Evolutionary conservation across 1,140 invertebrate species (phyloP).

Genomic region (Cyclina sinensis): DNA sequence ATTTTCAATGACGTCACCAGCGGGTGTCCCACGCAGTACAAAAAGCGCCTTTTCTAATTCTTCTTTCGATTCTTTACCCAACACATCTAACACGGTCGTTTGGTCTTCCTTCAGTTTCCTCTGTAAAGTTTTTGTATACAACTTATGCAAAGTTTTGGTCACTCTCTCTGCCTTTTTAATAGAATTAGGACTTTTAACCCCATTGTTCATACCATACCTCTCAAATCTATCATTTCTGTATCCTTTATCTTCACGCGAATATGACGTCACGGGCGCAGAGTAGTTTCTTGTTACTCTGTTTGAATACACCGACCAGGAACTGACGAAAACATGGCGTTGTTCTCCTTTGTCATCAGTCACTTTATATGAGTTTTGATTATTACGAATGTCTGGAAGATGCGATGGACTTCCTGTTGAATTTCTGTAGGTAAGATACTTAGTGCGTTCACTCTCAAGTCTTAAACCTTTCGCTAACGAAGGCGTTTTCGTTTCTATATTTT

Average conservation of each 20-base stretch:
- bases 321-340: neutral
- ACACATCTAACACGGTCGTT: constrained; percentile 39
- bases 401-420: neutral
- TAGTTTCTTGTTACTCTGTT: neutral
- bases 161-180: constrained; percentile 53
- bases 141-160: constrained; percentile 42
- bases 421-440: neutral
- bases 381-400: neutral
- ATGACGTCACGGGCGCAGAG: neutral
- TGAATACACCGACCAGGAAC: constrained; percentile 60
- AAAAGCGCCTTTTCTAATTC: constrained; percentile 57
- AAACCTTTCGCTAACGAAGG: constrained; percentile 32
- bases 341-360: neutral
- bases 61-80: constrained; percentile 47
- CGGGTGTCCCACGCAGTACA: constrained; percentile 41
- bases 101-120: constrained; percentile 31
- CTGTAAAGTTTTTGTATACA: constrained; percentile 47
- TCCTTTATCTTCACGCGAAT: neutral
- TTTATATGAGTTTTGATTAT: neutral
- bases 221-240: neutral
- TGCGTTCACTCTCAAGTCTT: constrained; percentile 25
- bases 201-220: neutral
- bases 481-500: constrained; percentile 53
- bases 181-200: neutral
- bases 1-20: constrained; percentile 58